Conservation (phyloP, 2,888 invertebrate genomes). For the Polia nebulosa region DNA sequence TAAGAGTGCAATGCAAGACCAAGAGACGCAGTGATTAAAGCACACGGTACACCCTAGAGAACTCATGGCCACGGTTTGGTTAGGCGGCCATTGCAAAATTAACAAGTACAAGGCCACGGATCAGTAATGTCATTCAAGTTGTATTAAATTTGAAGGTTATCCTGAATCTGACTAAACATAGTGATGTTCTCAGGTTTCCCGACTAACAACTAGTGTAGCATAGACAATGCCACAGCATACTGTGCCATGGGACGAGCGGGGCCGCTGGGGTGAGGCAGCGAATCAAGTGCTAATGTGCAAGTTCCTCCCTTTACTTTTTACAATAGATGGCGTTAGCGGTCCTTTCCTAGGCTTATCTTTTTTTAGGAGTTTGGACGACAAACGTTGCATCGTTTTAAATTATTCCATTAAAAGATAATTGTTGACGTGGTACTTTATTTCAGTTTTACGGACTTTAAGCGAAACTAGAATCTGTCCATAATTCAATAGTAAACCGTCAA, state of each 20-base stretch:
- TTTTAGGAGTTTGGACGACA: background rate
- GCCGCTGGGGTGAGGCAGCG: slow-evolving; percentile 1
- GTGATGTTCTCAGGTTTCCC: background rate
- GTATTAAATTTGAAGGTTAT: background rate
- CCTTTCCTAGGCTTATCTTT: background rate
- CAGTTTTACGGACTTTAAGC: background rate
- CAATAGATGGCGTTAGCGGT: background rate
- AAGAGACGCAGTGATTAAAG: too few species aligned
- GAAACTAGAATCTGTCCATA: background rate
- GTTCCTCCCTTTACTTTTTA: background rate
- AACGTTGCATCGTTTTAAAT: background rate
- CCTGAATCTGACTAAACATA: background rate
- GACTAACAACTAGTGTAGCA: background rate
- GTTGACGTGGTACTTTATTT: background rate
- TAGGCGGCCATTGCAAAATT: background rate
- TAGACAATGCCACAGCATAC: background rate
- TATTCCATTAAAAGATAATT: background rate
- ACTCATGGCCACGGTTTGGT: background rate
- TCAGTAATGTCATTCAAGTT: background rate
- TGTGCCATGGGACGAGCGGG: too few species aligned
- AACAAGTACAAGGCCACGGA: background rate
- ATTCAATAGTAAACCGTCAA: background rate
- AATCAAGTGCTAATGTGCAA: slow-evolving; percentile 30
- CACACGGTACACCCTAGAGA: too few species aligned
- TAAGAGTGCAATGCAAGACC: too few species aligned